Conservation (phyloP, 2,797 vertebrate genomes). For the Bradypus variegatus region DNA sequence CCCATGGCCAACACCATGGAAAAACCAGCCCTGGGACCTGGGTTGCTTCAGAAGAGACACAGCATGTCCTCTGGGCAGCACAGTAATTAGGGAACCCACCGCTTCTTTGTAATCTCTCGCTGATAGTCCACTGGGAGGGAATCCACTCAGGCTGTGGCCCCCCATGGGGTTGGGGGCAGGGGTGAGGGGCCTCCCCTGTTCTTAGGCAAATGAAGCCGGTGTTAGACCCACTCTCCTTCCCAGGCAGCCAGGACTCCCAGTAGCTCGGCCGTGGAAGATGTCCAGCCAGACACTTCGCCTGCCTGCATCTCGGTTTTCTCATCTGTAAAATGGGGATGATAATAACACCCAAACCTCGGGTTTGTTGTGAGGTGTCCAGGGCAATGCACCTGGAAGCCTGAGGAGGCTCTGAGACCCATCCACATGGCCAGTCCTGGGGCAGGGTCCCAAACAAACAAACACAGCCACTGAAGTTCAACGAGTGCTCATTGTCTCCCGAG, state of each 20-base stretch:
- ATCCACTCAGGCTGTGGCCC: not conserved
- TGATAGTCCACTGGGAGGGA: not conserved
- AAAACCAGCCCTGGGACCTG: not conserved
- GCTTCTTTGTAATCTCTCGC: not conserved
- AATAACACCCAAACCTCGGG: not conserved
- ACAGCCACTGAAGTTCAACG: not conserved
- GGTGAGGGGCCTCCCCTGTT: not conserved
- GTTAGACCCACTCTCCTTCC: not conserved
- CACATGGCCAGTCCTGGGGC: not conserved
- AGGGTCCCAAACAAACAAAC: not conserved
- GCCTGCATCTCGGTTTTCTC: not conserved
- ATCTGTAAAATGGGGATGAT: not conserved
- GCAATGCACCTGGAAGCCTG: not conserved
- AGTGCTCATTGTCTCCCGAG: not conserved
- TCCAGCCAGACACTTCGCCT: not conserved
- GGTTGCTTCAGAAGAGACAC: not conserved
- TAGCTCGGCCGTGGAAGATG: not conserved
- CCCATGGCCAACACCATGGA: not conserved
- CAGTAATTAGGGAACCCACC: not conserved
- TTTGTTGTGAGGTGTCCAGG: not conserved
- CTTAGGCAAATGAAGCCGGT: not conserved
- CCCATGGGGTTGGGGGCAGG: too few relatives aligned
- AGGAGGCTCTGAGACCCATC: not conserved
- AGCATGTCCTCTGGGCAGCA: not conserved
- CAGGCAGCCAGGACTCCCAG: too few relatives aligned